Conservation (phyloP, 2,113 vertebrate genomes). For the Sylvia atricapilla region DNA sequence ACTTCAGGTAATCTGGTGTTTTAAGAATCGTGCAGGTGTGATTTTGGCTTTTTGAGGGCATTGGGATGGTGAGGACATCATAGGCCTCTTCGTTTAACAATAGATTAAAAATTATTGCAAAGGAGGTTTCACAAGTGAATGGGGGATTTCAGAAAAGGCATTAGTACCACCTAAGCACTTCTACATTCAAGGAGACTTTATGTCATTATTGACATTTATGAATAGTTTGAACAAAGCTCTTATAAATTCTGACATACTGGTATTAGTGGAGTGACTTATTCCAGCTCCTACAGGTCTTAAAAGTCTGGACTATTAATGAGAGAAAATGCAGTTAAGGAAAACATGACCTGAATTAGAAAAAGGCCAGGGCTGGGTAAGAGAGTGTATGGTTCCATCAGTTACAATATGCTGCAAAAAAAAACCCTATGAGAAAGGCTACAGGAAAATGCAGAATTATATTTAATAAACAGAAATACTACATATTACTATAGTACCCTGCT, state of each 20-base stretch:
- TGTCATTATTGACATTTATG: constrained; percentile 1
- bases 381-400: not conserved
- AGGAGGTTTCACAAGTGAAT: not conserved
- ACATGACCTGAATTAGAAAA: not conserved
- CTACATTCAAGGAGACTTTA: not conserved
- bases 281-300: not conserved
- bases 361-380: not conserved
- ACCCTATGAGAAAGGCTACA: not conserved
- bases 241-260: not conserved
- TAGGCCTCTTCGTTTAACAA: not conserved
- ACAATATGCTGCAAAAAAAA: not conserved
- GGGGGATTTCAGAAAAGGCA: not conserved
- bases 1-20: not conserved
- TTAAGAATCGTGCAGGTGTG: not conserved
- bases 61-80: not conserved
- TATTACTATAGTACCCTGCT: not conserved
- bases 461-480: not conserved
- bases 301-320: not conserved
- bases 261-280: not conserved
- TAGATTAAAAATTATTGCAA: not conserved
- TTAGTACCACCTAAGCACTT: not conserved
- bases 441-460: not conserved
- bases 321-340: not conserved
- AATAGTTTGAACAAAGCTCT: not conserved
- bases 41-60: not conserved